These are phyloP conservation scores for Prosapia bicincta DNA, from an alignment of 2,888 invertebrate genomes.

Conservation along the genomic window DNA sequence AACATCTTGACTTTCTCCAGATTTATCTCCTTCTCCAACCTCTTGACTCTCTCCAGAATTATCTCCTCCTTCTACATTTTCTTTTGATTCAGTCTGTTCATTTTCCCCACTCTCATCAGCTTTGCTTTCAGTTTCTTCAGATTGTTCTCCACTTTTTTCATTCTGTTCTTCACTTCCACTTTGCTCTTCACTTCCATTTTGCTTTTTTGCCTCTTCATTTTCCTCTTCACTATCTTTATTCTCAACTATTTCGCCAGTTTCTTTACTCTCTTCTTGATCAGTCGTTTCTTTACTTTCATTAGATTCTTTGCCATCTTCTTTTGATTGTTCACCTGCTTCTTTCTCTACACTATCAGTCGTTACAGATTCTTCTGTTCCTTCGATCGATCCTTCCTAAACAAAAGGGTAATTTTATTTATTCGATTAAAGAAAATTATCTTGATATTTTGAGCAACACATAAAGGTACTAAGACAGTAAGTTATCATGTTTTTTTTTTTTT, in stretches of 20 bases:
- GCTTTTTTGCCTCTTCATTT: conserved; percentile 28
- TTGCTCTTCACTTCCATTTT: conserved; percentile 35
- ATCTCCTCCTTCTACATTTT: conserved; percentile 33
- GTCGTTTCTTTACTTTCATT: conserved; percentile 16
- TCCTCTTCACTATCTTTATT: conserved; percentile 11
- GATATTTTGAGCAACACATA: too few relatives aligned
- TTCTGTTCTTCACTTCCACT: conserved; percentile 35
- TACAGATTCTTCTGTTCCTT: conserved; percentile 28
- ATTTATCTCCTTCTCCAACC: conserved; percentile 31
- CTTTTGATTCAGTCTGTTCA: conserved; percentile 29
- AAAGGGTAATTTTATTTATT: conserved; percentile 3
- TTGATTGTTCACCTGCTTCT: conserved; percentile 28
- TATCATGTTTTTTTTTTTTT: too few relatives aligned
- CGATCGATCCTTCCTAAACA: conserved; percentile 38
- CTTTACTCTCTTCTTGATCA: conserved; percentile 7
- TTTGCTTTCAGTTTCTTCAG: conserved; percentile 8
- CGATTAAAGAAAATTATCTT: too few relatives aligned
- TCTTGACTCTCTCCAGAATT: conserved; percentile 32
- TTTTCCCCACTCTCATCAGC: conserved; percentile 34
- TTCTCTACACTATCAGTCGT: conserved; percentile 42
- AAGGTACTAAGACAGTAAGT: too few relatives aligned
- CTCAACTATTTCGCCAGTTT: conserved; percentile 21
- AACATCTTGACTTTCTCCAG: conserved; percentile 34
- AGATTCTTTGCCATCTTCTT: conserved; percentile 24
- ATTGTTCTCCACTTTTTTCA: conserved; percentile 25